A percentile compares a stretch with the other conserved stretches of the same genome.
Conservation (phyloP, 2,797 vertebrate genomes). For the Otolemur crassicaudatus region DNA sequence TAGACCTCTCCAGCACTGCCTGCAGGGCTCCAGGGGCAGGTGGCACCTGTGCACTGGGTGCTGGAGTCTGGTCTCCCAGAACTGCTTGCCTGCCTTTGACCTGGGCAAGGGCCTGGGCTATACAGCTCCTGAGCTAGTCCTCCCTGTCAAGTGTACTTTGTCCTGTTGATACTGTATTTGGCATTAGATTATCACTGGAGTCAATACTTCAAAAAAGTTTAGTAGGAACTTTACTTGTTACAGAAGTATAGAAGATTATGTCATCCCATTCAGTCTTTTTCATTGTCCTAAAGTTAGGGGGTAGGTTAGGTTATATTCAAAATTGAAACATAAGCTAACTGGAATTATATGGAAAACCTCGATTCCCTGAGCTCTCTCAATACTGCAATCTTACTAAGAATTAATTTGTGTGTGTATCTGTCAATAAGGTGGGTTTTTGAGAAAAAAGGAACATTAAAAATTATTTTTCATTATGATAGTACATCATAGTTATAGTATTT, state of each 20-base stretch:
- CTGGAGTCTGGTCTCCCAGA: not conserved
- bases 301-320: not conserved
- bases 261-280: not conserved
- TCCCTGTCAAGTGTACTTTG: not conserved
- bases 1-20: not conserved
- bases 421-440: not conserved
- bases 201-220: not conserved
- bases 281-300: not conserved
- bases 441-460: not conserved
- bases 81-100: not conserved
- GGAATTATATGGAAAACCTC: not conserved
- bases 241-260: not conserved
- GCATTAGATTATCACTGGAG: not conserved
- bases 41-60: not conserved
- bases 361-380: not conserved
- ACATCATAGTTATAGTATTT: not conserved
- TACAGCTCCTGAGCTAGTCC: not conserved
- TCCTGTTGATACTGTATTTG: not conserved
- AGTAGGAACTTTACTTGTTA: not conserved
- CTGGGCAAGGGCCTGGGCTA: not conserved
- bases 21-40: rapidly evolving
- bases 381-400: not conserved
- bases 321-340: not conserved
- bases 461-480: not conserved
- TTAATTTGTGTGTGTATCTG: not conserved